phyloP scores from a whole-genome alignment of 2,113 vertebrate species.

The Cochlearius cochlearius region DNA sequence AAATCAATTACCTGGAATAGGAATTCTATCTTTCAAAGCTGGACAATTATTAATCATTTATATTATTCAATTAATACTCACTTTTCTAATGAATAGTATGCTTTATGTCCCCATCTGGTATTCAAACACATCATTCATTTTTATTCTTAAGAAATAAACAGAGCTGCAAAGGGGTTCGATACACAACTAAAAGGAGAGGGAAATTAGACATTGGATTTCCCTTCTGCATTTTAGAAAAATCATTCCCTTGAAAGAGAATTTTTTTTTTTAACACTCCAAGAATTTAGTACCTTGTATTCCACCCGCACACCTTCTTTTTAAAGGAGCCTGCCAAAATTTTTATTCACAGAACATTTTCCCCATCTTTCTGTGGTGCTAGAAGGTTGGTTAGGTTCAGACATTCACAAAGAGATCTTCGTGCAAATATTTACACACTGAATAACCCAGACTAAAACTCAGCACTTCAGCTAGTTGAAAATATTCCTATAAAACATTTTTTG shows the following conservation, averaged over 20 bases:
- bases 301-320: background rate
- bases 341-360: background rate
- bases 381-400: background rate
- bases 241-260: background rate
- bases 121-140: background rate
- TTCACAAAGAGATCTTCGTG: background rate
- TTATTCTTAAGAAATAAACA: background rate
- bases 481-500: background rate
- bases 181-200: background rate
- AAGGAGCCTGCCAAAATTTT: background rate
- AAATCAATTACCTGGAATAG: background rate
- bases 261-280: background rate
- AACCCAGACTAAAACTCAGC: background rate
- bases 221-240: background rate
- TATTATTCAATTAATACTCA: conserved; percentile 13
- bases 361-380: background rate
- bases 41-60: background rate
- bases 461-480: background rate
- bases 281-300: background rate
- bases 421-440: background rate
- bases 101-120: background rate
- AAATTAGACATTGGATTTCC: background rate
- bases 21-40: background rate
- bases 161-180: background rate
- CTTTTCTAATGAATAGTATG: background rate